Percentiles rank a stretch among this genome's conserved stretches.
Conservation (phyloP, 2,797 vertebrate genomes). For the Varecia variegata region DNA sequence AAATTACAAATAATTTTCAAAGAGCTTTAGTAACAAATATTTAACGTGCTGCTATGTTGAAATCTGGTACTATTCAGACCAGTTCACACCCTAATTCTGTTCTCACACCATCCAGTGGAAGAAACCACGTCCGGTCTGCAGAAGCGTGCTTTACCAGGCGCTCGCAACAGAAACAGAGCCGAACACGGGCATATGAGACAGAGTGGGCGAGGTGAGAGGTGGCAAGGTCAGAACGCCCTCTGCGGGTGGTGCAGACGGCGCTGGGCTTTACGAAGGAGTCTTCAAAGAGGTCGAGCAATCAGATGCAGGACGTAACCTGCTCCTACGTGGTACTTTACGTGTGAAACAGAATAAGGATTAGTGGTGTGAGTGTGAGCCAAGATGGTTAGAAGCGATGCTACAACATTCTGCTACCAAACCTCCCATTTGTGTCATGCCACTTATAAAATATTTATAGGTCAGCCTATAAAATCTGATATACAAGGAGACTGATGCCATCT, state of each 20-base stretch:
- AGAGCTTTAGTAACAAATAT: neutral
- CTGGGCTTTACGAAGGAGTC: slow-evolving; percentile 75
- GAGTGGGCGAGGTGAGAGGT: slow-evolving; percentile 63
- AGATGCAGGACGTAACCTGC: slow-evolving; percentile 66
- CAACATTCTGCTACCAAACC: slow-evolving; percentile 11
- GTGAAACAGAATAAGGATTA: slow-evolving; percentile 69
- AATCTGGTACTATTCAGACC: neutral
- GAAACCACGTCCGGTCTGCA: slow-evolving; percentile 54
- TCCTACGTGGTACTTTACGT: slow-evolving; percentile 59
- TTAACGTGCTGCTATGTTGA: neutral
- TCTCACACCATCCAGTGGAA: slow-evolving; percentile 73
- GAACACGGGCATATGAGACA: slow-evolving; percentile 48
- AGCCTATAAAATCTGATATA: neutral
- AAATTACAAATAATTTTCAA: neutral
- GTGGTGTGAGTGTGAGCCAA: slow-evolving; percentile 56
- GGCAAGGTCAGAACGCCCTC: slow-evolving; percentile 61
- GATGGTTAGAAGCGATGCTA: slow-evolving; percentile 54
- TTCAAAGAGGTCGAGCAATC: slow-evolving; percentile 76
- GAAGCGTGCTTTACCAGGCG: slow-evolving; percentile 71
- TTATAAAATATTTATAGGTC: neutral
- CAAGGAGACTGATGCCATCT: neutral
- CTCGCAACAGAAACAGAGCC: slow-evolving; percentile 56
- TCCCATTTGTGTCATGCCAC: neutral
- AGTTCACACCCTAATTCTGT: neutral
- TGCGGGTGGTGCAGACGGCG: slow-evolving; percentile 75